phyloP scores from a whole-genome alignment of 2,797 vertebrate genomes.

The Anabas testudineus region DNA sequence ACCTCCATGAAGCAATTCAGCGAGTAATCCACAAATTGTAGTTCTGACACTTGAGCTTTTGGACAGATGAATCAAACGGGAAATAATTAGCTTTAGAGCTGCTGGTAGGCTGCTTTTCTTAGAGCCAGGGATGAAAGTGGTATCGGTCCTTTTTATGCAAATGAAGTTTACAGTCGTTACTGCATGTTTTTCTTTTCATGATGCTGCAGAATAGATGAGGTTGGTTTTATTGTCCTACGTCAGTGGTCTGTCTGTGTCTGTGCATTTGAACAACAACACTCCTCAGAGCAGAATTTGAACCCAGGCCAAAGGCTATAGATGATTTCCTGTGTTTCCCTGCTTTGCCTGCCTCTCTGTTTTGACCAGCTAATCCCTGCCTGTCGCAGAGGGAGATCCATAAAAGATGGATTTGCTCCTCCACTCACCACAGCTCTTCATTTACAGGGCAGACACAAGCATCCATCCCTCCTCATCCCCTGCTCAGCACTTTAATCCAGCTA shows the following conservation, averaged over 20 bases:
- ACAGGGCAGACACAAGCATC: conserved; percentile 35
- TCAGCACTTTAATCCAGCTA: conserved; percentile 53
- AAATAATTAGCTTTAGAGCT: too few relatives aligned
- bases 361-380: conserved; percentile 59
- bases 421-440: conserved; percentile 49
- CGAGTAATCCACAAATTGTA: too few relatives aligned
- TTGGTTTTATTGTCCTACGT: not conserved
- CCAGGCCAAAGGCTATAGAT: not conserved
- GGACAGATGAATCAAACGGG: too few relatives aligned
- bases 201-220: too few relatives aligned
- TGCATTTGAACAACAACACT: not conserved
- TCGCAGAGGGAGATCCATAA: conserved; percentile 52
- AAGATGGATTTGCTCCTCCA: conserved; percentile 69
- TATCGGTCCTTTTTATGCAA: too few relatives aligned
- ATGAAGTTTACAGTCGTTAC: too few relatives aligned
- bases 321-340: conserved; percentile 23
- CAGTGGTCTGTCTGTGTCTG: not conserved
- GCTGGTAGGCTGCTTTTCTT: too few relatives aligned
- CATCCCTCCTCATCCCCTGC: conserved; percentile 8
- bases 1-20: too few relatives aligned
- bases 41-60: too few relatives aligned
- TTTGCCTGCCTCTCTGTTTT: conserved; percentile 22
- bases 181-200: too few relatives aligned
- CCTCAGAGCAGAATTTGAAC: not conserved
- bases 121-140: too few relatives aligned